These are phyloP conservation scores for Glomeris marginata DNA, from an alignment of 2,888 invertebrate species.

Conservation along the genomic window DNA sequence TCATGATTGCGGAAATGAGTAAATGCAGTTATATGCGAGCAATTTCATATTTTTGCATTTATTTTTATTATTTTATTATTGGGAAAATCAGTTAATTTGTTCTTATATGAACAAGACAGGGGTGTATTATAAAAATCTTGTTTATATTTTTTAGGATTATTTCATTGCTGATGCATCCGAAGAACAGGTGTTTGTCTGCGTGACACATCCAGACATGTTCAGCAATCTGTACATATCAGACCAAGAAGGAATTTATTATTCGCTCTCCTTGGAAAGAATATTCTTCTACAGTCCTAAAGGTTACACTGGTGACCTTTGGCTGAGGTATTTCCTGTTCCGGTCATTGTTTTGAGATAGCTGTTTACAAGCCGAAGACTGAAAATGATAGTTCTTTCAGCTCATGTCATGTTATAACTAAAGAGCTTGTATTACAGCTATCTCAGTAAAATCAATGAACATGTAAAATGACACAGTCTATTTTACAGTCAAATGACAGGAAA, in stretches of 20 bases:
- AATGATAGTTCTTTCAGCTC: constrained; percentile 10
- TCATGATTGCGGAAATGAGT: too few relatives aligned
- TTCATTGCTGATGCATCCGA: constrained; percentile 72
- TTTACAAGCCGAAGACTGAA: too few relatives aligned
- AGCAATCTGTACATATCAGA: constrained; percentile 71
- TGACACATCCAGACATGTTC: constrained; percentile 53
- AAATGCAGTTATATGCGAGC: too few relatives aligned
- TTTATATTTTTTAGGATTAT: constrained; percentile 40
- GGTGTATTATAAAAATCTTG: too few relatives aligned
- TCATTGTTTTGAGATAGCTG: neutral
- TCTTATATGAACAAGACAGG: too few relatives aligned
- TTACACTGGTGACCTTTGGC: constrained; percentile 65
- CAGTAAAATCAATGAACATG: too few relatives aligned
- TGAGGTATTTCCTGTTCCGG: constrained; percentile 41
- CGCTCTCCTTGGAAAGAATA: constrained; percentile 60
- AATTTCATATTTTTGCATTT: neutral
- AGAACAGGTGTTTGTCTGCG: constrained; percentile 54
- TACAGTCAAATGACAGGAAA: constrained; percentile 60
- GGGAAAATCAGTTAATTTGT: neutral
- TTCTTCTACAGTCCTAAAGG: constrained; percentile 69
- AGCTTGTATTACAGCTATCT: too few relatives aligned
- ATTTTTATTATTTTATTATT: neutral
- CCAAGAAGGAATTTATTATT: constrained; percentile 51
- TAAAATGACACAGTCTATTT: constrained; percentile 18
- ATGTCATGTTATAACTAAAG: too few relatives aligned